phyloP scores from a whole-genome alignment of 2,888 invertebrate species.

The Agriopis marginaria region DNA sequence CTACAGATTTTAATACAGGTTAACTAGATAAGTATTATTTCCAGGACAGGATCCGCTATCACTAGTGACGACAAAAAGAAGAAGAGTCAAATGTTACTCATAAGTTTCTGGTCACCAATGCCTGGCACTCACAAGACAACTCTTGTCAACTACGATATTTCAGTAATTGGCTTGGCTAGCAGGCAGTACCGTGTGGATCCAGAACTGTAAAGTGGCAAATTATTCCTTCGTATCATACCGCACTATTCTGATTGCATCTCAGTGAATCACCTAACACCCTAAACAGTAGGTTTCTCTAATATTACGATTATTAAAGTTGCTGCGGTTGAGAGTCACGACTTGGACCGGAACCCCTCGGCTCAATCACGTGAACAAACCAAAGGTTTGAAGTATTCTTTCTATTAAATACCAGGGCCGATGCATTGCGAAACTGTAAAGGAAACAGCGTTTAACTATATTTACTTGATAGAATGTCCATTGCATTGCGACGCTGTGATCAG shows the following conservation, averaged over 20 bases:
- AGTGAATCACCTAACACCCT: constrained; percentile 22
- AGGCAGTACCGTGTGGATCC: neutral
- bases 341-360: constrained; percentile 38
- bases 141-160: too few species aligned
- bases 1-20: too few species aligned
- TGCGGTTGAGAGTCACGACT: constrained; percentile 56
- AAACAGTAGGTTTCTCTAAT: constrained; percentile 41
- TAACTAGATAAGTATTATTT: too few species aligned
- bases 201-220: neutral
- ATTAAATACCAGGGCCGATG: constrained; percentile 49
- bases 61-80: too few species aligned
- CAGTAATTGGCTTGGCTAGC: neutral
- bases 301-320: constrained; percentile 41
- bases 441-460: constrained; percentile 41
- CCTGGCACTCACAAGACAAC: too few species aligned
- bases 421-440: constrained; percentile 50
- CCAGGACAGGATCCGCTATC: too few species aligned
- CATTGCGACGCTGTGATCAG: constrained; percentile 48
- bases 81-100: too few species aligned
- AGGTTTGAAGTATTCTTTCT: constrained; percentile 46
- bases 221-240: neutral
- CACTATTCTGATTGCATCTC: constrained; percentile 4
- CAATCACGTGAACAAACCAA: constrained; percentile 42
- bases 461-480: constrained; percentile 43
- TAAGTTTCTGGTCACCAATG: too few species aligned